Evolutionary conservation across 1,140 invertebrate species (phyloP), one percentile per base, ranked within the genome.

Genomic region (Temnothorax longispinosus): DNA sequence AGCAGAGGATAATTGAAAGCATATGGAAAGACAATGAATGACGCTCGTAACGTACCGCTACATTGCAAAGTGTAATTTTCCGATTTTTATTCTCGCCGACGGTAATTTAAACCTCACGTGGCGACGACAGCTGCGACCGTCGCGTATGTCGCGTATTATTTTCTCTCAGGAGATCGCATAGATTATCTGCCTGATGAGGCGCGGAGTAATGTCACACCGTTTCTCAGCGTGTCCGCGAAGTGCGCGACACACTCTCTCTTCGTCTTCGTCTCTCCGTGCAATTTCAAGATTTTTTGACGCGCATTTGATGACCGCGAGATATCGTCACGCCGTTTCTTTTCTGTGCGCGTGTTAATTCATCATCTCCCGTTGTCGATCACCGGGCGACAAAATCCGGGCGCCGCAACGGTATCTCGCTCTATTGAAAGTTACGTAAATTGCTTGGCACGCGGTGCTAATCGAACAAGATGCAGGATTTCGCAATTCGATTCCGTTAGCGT

Each of bases 161-260:
- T 84, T 56, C 56, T 54, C 56, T 60, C 50, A 69, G 41, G 72
- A 84, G 80, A 84, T 84, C 80, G 80, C 69, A 75, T 41, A 18
- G 80, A 84, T 84, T 84, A 84, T 74, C 80, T 6, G 80, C 21
- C 72, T 62, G 67, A 84, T 60, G 80, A 75, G 44, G 27, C 69
- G 54, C 65, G 80, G 80, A 60, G 80, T 84, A 84, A 84, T 84
- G 80, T 84, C 80, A 75, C 69, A 62, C 69, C 69, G 78, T 84
- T 75, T 84, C 80, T 84, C 54, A 50, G 3, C 44, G 56, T 27
- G 65, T 81, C 47, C 27, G 32, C 64, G 11, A 64, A 64, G 58
- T 32, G 81, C 56, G 47, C 50, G 41, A 27, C 27, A 27, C 27
- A 27, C 27, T 27, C 27, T 27, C 27, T 27, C 47, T 74, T 44